These are phyloP conservation scores for Cygnus buccinator DNA, from an alignment of 2,113 vertebrate genomes.

Conservation along the genomic window DNA sequence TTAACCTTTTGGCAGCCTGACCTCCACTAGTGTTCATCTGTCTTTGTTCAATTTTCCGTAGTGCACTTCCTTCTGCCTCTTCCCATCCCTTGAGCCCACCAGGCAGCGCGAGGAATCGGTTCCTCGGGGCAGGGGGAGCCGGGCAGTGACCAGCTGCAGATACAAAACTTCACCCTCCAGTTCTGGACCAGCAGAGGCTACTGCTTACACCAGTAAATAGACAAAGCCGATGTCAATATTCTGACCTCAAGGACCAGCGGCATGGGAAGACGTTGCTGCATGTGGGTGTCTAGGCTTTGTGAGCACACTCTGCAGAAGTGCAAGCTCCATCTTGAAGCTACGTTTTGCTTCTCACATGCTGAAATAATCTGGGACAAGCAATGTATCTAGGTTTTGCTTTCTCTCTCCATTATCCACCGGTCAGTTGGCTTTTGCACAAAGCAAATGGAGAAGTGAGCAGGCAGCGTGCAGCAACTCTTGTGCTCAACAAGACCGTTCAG, in stretches of 20 bases:
- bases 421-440: not conserved
- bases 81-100: not conserved
- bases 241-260: not conserved
- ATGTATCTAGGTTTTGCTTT: fast-evolving
- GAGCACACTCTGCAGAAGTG: not conserved
- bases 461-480: fast-evolving
- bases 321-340: not conserved
- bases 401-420: fast-evolving
- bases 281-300: not conserved
- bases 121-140: not conserved
- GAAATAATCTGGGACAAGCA: not conserved
- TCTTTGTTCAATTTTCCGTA: not conserved
- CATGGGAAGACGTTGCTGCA: not conserved
- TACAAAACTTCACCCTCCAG: not conserved
- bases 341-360: not conserved
- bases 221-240: not conserved
- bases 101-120: not conserved
- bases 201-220: fast-evolving
- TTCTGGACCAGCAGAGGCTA: not conserved
- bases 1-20: not conserved
- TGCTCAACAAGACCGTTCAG: not conserved
- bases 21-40: not conserved
- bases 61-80: not conserved
- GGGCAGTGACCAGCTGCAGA: not conserved
- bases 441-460: not conserved